A percentile compares a stretch with the other conserved stretches of the same genome.
These are phyloP conservation scores for Pseudonaja textilis DNA, from an alignment of 2,113 vertebrate species.

Conservation along the genomic window DNA sequence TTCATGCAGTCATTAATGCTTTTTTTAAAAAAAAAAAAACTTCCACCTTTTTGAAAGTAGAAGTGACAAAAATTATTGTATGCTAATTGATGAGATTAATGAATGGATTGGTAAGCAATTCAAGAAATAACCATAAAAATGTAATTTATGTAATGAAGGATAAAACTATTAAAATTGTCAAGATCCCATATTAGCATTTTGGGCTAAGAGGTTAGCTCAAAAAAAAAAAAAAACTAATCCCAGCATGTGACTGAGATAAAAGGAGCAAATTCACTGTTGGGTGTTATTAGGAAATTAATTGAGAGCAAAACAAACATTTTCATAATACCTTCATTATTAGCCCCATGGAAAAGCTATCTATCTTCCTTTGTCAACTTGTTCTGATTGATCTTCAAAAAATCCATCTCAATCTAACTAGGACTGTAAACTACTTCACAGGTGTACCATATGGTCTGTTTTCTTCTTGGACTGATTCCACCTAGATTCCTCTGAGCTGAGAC, in stretches of 20 bases:
- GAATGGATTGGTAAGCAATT: neutral
- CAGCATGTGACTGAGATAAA: neutral
- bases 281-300: neutral
- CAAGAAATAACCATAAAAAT: neutral
- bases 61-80: neutral
- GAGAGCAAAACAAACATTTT: neutral
- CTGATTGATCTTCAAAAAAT: neutral
- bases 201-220: neutral
- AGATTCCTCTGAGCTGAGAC: neutral
- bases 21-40: neutral
- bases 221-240: neutral
- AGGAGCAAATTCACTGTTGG: neutral
- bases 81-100: neutral
- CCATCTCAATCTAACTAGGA: neutral
- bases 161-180: neutral
- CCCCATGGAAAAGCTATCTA: neutral
- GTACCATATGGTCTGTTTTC: neutral
- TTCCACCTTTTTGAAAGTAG: neutral
- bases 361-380: neutral
- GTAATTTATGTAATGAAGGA: neutral
- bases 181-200: neutral
- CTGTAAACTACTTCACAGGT: neutral
- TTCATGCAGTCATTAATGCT: neutral
- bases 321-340: neutral
- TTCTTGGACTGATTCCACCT: neutral